phyloP scores from a whole-genome alignment of 2,113 vertebrate species.

The Cynopterus brachyotis region DNA sequence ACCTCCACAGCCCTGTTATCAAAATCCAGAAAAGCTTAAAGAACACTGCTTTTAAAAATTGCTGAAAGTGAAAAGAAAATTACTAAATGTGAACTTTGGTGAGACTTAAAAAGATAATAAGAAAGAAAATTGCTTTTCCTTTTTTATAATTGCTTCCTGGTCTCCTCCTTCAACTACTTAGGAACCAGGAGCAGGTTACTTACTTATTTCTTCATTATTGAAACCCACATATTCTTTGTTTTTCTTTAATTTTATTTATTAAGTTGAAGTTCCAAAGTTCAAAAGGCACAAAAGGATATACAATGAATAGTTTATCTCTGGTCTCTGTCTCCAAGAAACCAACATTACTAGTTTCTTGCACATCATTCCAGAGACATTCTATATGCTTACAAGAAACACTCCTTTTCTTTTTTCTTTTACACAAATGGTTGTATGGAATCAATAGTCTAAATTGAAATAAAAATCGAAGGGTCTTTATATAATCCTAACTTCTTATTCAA shows the following conservation, averaged over 20 bases:
- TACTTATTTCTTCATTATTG: not conserved
- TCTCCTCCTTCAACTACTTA: not conserved
- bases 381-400: not conserved
- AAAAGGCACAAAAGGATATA: not conserved
- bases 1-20: not conserved
- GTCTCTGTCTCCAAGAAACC: not conserved
- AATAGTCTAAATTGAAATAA: not conserved
- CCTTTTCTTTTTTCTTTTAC: not conserved
- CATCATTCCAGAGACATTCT: not conserved
- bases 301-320: not conserved
- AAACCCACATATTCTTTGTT: not conserved
- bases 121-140: not conserved
- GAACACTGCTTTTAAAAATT: not conserved
- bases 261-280: not conserved
- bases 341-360: not conserved
- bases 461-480: constrained; percentile 13
- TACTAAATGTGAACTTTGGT: not conserved
- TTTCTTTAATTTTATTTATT: constrained; percentile 4
- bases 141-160: not conserved
- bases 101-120: not conserved
- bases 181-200: not conserved
- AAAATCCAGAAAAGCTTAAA: not conserved
- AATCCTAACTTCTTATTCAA: not conserved
- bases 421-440: not conserved
- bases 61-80: not conserved